Evolutionary conservation across 2,888 invertebrate genomes (phyloP), one percentile per base, ranked within the genome.

Genomic region (Rhingia campestris): DNA sequence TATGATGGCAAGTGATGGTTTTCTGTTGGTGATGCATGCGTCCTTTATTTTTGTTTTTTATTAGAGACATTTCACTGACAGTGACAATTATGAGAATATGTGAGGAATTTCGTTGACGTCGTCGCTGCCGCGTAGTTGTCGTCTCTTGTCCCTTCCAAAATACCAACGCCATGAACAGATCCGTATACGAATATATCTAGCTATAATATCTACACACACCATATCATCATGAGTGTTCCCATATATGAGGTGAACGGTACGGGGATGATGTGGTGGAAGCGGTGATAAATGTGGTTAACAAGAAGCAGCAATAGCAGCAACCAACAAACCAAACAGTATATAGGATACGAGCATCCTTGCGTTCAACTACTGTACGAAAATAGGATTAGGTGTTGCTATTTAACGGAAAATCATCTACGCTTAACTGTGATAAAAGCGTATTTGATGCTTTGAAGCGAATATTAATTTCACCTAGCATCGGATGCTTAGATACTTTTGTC

Each of bases 341-440:
- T 22, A 22, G 22, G 22, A 35, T 14, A 45, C 49, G 47, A 49
- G 56, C 32, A 67, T 76, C 45, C 53, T 14, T 30, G 22, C 56
- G 12, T 41, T 10, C 70, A 70, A 58, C 39, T 33, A 66, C 84
- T 66, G 58, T 63, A 70, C 70, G 64, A 47, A 80, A 79, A 75
- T 69, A 59, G 84, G 74, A 80, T 84, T 80, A 84, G 84, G 84
- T 84, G 84, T 84, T 84, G 84, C 69, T 84, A 80, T 80, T 84
- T 84, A 84, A 80, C 80, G 80, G 70, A 75, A 84, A 84, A 84
- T 84, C 80, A 84, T 84, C 80, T 49, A 75, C 80, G 74, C 64
- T 84, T 79, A 63, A 61, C 70, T 80, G 75, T 74, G 80, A 70
- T 84, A 84, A 74, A 70, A 80, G 59, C 80, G 74, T 74, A 66